Base-by-base conservation (phyloP, 2,797 vertebrate genomes). In the Rallus crepitans region DNA sequence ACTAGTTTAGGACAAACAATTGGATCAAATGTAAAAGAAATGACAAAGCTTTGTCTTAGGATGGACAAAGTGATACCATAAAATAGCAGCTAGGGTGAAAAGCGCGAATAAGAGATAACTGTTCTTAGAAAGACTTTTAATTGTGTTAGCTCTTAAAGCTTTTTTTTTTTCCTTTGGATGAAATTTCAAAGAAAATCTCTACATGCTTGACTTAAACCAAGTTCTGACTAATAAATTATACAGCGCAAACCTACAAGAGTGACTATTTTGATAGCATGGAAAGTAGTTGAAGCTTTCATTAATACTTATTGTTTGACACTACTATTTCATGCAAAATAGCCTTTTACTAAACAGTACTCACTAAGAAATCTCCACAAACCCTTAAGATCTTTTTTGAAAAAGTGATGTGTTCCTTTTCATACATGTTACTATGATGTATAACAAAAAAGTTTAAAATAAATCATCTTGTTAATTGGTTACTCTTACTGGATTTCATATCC, bases 401-500 rank as follows among this genome's bases (percentile, higher is more conserved):
- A 12, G 24, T 0, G 5, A 19, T 7, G 2, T 48, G 9, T 30
- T 76, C 60, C 21, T 73, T 77, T 87, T 60, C 27, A 73, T 48
- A 16, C 21, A 28, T 28, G 12, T 45, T 78, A 45, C 86, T 92
- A 37, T 37, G 45, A 91, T 65, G 30, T 70, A 64, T 42, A 79
- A 69, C 12, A 82, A 69, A 94, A 94, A 68, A 0, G 2, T 90
- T 93, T 81, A 35, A 95, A 93, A 87, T 83, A 81, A 82, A 92
- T 83, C 25, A 87, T 37, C 25, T 87, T 68, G 16, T 79, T 93
- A 92, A 94, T 86, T 92, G 8, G 18, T 86, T 90, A 37, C 6
- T 35, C 33, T 89, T 55, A 56, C n/a, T 65, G 40, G 10, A 82
- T 94, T 95, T 91, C 47, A 35, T 78, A 52, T 37, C 15, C 42